Evolutionary conservation across 92 coral and sea anemone genomes (phyloP).

Genomic region (Bergia puertoricense): DNA sequence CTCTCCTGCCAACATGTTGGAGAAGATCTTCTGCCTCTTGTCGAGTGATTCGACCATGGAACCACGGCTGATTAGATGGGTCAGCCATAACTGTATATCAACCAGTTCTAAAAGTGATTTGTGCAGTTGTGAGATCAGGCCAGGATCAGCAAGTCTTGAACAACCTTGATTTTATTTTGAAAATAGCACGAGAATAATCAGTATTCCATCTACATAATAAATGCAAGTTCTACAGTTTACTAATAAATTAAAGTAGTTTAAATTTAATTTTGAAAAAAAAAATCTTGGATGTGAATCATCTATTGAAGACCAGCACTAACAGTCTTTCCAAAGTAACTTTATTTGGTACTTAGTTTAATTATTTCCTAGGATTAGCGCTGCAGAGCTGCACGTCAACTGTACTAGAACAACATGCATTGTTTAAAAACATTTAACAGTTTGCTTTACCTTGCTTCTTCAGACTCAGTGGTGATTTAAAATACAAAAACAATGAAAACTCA

Average conservation of each 20-base stretch:
- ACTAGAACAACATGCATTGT: background rate
- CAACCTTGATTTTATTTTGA: background rate
- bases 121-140: background rate
- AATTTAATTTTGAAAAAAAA: too few species aligned
- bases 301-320: too few species aligned
- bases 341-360: too few species aligned
- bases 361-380: too few species aligned
- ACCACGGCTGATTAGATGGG: constrained; percentile 68
- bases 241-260: background rate
- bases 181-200: background rate
- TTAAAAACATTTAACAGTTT: too few species aligned
- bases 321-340: too few species aligned
- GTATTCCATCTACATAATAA: background rate
- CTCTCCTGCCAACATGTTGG: constrained; percentile 59
- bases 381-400: too few species aligned
- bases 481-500: background rate
- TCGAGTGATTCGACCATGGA: constrained; percentile 92
- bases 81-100: constrained; percentile 23
- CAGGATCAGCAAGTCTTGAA: background rate
- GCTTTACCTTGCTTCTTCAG: too few species aligned
- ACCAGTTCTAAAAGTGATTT: background rate
- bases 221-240: background rate
- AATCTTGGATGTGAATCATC: too few species aligned
- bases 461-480: background rate
- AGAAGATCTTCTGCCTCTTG: constrained; percentile 90